Percentiles rank a stretch among this genome's conserved stretches.
These are phyloP conservation scores for Tragelaphus buxtoni DNA, from an alignment of 2,113 vertebrate species.

Conservation along the genomic window DNA sequence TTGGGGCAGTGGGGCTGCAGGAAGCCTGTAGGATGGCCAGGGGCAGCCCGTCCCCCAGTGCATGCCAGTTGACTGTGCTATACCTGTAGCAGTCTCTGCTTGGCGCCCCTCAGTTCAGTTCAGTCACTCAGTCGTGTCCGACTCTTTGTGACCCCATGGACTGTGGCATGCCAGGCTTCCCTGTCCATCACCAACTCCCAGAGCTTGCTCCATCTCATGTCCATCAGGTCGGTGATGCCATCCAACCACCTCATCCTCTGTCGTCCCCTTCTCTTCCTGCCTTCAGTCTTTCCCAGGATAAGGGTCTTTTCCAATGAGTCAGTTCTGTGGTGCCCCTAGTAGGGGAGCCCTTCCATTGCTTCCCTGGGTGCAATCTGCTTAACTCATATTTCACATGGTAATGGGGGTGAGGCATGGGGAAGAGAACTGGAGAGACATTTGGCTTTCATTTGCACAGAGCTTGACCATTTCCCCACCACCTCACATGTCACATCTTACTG, in stretches of 20 bases:
- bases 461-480: accelerated
- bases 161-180: not conserved
- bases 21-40: not conserved
- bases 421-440: not conserved
- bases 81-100: not conserved
- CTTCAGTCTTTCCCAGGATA: not conserved
- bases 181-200: not conserved
- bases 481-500: not conserved
- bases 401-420: not conserved
- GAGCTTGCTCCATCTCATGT: not conserved
- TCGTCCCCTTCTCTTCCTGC: not conserved
- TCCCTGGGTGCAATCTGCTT: not conserved
- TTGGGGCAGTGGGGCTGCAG: accelerated
- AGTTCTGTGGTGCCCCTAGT: not conserved
- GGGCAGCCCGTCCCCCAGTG: no score
- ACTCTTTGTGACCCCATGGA: not conserved
- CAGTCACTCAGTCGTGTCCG: not conserved
- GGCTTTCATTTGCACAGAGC: not conserved
- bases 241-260: not conserved
- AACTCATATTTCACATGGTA: accelerated
- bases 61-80: not conserved
- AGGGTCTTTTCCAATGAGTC: not conserved
- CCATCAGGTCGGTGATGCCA: not conserved
- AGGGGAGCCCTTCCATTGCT: not conserved
- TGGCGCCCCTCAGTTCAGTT: not conserved